Conservation (phyloP, 37 sponge, comb jelly and placozoan genomes). For the Beroe forskalii region DNA sequence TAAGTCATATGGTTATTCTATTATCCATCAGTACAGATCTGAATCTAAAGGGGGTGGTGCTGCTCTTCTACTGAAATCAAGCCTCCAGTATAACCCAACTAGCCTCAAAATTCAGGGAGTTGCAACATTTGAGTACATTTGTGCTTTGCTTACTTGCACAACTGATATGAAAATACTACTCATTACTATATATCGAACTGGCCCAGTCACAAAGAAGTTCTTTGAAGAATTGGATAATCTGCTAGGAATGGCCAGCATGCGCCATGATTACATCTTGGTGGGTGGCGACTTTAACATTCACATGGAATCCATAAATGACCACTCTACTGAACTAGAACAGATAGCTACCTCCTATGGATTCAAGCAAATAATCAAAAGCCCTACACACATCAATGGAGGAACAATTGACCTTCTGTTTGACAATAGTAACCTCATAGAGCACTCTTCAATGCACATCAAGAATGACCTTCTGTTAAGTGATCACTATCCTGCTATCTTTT, state of each 20-base stretch:
- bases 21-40: neutral
- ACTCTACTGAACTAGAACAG: neutral
- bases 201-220: neutral
- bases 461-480: no score
- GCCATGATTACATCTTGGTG: neutral
- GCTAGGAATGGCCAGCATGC: neutral
- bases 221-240: neutral
- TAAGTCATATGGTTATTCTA: neutral
- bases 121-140: neutral
- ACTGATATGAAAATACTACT: neutral
- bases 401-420: neutral
- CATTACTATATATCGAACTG: neutral
- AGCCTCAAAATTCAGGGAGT: neutral
- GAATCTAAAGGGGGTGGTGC: neutral
- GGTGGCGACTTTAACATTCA: neutral
- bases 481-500: no score
- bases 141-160: neutral
- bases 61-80: neutral
- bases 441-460: no score
- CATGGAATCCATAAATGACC: neutral
- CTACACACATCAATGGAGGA: neutral
- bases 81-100: neutral
- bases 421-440: no score
- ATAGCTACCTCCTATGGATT: neutral
- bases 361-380: neutral